Evolutionary conservation across 2,888 invertebrate genomes (phyloP).

Genomic region (Diachrysia chrysitis): DNA sequence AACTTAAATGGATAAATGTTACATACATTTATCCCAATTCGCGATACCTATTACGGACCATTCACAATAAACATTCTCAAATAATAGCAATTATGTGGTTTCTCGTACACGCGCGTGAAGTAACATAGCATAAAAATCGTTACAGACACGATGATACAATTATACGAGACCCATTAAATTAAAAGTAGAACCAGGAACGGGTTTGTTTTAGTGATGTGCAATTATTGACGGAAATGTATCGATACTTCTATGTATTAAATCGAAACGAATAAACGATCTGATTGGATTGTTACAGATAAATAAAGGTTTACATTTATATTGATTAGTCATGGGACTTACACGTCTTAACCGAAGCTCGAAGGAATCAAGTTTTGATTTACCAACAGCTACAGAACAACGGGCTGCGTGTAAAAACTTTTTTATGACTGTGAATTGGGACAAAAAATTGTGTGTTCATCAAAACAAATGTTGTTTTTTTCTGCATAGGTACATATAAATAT

Average conservation of each 20-base stretch:
- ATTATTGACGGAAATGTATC: neutral
- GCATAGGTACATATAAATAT: too few relatives aligned
- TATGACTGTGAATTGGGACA: too few relatives aligned
- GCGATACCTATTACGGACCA: neutral
- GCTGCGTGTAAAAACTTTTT: too few relatives aligned
- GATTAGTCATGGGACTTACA: too few relatives aligned
- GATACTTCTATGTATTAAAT: neutral
- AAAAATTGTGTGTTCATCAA: too few relatives aligned
- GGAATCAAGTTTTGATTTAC: too few relatives aligned
- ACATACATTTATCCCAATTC: constrained; percentile 11
- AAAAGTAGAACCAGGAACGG: constrained; percentile 63
- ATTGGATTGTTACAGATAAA: too few relatives aligned
- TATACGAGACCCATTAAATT: constrained; percentile 68
- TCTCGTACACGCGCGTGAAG: constrained; percentile 30
- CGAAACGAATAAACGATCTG: too few relatives aligned
- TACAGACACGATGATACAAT: constrained; percentile 63
- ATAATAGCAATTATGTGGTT: constrained; percentile 24
- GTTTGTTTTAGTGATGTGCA: constrained; percentile 26
- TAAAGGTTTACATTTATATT: too few relatives aligned
- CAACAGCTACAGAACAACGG: too few relatives aligned
- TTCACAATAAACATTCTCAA: constrained; percentile 16
- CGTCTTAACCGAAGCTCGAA: too few relatives aligned
- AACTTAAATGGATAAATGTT: neutral
- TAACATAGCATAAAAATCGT: constrained; percentile 43
- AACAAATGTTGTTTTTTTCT: too few relatives aligned